Base-by-base conservation (phyloP, 2,888 invertebrate genomes). In the Stratiomys singularior region DNA sequence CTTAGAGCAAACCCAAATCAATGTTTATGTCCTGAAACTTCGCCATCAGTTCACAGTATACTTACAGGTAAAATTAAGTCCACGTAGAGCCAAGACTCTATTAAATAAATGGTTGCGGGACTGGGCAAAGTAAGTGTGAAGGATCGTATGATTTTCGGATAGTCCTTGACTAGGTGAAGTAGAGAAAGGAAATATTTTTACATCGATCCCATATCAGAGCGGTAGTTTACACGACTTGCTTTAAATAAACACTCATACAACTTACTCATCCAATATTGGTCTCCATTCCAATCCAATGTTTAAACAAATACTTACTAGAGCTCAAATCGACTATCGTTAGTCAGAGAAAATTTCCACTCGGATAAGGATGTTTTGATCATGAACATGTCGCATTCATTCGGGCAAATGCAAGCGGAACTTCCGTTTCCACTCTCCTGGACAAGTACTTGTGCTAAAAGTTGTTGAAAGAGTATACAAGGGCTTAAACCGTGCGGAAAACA, bases 301-400 rank as follows among this genome's bases (percentile, higher is more conserved):
- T 5, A 37, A 5, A 37, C 37, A 37, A 37, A 37, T 47, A 74
- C 74, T 74, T 58, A 74, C 74, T 74, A 60, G n/a, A 74, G 23
- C 52, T 37, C 18, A 60, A 37, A 18, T 74, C 21, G 7, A 9
- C 37, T 74, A 1, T 60, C 74, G 30, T 74, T 58, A 28, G 58
- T 60, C 23, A 37, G 74, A 60, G 30, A 18, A 37, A 74, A 58
- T 4, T 28, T 60, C 74, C 74, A 74, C 21, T 74, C 74, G 37
- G 60, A 23, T 37, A 74, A 47, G 44, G 74, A 74, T 21, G 74
- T 74, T 58, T 74, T 74, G 58, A 74, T 74, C 58, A 74, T 4
- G 25, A 74, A 74, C 74, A 74, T 74, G 74, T 74, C 74, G 60
- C 74, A 74, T 74, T 74, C 74, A 21, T 58, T 74, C 37, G 60